A percentile compares a stretch with the other conserved stretches of the same genome.
These are phyloP conservation scores for Toxotes lorentzi DNA, from an alignment of 2,797 vertebrate genomes.

Conservation along the genomic window DNA sequence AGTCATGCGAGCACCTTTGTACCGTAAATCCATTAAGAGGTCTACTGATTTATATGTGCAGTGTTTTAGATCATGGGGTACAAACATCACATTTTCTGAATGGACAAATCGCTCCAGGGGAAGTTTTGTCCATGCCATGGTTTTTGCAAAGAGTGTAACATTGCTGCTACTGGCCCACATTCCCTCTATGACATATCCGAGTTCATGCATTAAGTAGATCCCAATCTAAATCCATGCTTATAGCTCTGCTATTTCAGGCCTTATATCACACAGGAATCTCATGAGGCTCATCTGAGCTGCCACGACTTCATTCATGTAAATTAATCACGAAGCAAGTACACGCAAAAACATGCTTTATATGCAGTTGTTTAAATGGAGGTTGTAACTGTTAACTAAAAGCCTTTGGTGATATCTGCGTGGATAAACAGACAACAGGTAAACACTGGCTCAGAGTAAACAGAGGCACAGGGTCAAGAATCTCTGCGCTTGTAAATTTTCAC, in stretches of 20 bases:
- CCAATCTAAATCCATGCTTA: conserved; percentile 68
- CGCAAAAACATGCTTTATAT: background rate
- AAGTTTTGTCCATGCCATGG: conserved; percentile 11
- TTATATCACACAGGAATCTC: conserved; percentile 25
- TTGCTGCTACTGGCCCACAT: conserved; percentile 56
- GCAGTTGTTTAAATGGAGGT: conserved; percentile 26
- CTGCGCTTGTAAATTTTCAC: conserved; percentile 40
- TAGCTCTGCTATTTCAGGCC: conserved; percentile 31
- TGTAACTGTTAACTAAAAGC: conserved; percentile 38
- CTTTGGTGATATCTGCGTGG: conserved; percentile 21
- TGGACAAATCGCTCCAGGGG: conserved; percentile 31
- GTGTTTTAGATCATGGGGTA: conserved; percentile 11
- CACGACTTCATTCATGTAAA: conserved; percentile 4
- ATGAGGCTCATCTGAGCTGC: conserved; percentile 36
- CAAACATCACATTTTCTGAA: conserved; percentile 58
- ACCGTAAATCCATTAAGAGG: conserved; percentile 40
- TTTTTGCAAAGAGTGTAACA: conserved; percentile 41
- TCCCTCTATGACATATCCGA: conserved; percentile 50
- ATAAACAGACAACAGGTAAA: conserved; percentile 62
- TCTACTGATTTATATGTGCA: conserved; percentile 56
- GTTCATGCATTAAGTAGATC: conserved; percentile 66
- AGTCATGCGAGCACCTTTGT: conserved; percentile 52
- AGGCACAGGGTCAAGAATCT: conserved; percentile 37
- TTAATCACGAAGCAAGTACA: conserved; percentile 9
- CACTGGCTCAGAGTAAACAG: conserved; percentile 53